Percentiles rank a stretch among this genome's conserved stretches.
These are phyloP conservation scores for Zaprionus ghesquierei DNA, from an alignment of 1,140 invertebrate genomes.

Conservation along the genomic window DNA sequence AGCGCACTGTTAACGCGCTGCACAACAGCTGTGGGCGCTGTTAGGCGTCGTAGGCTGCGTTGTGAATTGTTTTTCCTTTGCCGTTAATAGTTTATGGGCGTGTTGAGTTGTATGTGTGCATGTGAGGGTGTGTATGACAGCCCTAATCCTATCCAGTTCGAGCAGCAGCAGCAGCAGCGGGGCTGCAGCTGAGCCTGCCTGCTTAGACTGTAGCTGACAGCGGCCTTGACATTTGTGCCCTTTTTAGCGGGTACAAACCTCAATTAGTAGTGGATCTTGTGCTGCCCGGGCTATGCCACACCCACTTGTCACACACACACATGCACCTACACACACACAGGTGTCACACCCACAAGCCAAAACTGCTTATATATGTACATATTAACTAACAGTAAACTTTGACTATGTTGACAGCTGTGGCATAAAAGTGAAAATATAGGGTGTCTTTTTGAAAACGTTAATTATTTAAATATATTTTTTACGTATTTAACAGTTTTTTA, in stretches of 20 bases:
- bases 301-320: constrained; percentile 59
- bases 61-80: constrained; percentile 33
- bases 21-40: constrained; percentile 34
- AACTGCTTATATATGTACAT: background rate
- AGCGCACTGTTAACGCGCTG: constrained; percentile 37
- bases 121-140: background rate
- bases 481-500: background rate
- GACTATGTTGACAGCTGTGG: background rate
- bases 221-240: constrained; percentile 71
- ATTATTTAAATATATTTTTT: background rate
- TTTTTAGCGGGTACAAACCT: constrained; percentile 50
- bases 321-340: constrained; percentile 59
- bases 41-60: constrained; percentile 11
- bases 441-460: background rate
- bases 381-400: constrained; percentile 1
- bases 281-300: constrained; percentile 61
- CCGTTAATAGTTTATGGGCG: constrained; percentile 4
- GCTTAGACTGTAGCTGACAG: constrained; percentile 20
- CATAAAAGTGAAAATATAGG: background rate
- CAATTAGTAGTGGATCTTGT: constrained; percentile 67
- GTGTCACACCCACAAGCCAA: constrained; percentile 55
- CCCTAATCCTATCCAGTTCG: constrained; percentile 6
- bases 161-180: constrained; percentile 20
- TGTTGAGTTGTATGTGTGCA: background rate
- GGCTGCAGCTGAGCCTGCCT: constrained; percentile 14